Evolutionary conservation across 92 coral and sea anemone species (phyloP).

Genomic region (Blastomussa wellsi): DNA sequence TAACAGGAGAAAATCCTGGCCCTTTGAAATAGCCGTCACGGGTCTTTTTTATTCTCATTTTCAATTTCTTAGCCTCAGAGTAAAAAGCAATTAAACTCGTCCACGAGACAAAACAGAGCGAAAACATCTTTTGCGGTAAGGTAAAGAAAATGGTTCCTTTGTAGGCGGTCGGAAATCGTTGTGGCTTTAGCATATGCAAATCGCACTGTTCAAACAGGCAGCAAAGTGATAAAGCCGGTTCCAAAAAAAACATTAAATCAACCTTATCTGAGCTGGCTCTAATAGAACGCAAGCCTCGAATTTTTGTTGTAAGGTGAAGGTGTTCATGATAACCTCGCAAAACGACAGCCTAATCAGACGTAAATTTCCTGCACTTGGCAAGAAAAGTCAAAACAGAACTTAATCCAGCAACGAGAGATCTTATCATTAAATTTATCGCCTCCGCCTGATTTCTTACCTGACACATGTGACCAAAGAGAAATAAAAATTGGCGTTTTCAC

Average conservation of each 20-base stretch:
- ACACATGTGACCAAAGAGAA: neutral
- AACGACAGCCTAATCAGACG: neutral
- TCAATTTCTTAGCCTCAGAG: neutral
- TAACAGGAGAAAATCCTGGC: slow-evolving; percentile 3
- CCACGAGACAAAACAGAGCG: neutral
- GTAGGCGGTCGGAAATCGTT: slow-evolving; percentile 23
- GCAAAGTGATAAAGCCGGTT: slow-evolving; percentile 8
- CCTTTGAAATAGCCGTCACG: slow-evolving; percentile 21
- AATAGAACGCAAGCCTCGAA: neutral
- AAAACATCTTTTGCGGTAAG: neutral
- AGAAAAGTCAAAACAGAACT: neutral
- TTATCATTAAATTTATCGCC: neutral
- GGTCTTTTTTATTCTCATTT: slow-evolving; percentile 14
- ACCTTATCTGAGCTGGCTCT: neutral
- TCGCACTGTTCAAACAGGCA: neutral
- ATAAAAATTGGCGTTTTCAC: slow-evolving; percentile 1
- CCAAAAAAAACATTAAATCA: neutral
- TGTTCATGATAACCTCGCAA: slow-evolving; percentile 11
- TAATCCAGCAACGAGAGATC: neutral
- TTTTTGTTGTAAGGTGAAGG: neutral
- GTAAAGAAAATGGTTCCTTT: slow-evolving; percentile 9
- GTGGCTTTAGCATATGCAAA: slow-evolving; percentile 17
- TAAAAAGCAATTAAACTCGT: slow-evolving; percentile 6
- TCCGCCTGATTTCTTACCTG: neutral
- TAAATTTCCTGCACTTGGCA: slow-evolving; percentile 3